Conservation (phyloP, 2,888 invertebrate species). For the Trilocha varians region DNA sequence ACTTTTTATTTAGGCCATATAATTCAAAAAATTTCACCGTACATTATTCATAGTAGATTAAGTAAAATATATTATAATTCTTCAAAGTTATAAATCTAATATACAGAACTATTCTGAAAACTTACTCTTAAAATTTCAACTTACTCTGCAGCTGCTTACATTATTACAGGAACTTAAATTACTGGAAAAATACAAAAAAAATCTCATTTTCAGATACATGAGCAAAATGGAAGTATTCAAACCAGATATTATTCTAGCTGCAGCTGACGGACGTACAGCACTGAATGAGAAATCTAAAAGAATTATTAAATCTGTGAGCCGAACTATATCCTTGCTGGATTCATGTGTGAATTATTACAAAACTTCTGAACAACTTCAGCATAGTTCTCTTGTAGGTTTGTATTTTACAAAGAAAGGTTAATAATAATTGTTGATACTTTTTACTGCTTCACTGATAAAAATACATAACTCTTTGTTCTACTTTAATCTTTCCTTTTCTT, state of each 20-base stretch:
- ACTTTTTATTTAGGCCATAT: slow-evolving; percentile 1
- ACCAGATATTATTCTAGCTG: slow-evolving; percentile 86
- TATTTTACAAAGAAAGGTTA: slow-evolving; percentile 8
- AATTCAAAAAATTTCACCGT: no score
- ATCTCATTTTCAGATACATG: slow-evolving; percentile 76
- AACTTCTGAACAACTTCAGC: slow-evolving; percentile 59
- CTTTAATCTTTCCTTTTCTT: no score
- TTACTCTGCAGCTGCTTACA: no score
- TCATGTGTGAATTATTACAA: slow-evolving; percentile 78
- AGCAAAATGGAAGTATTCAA: slow-evolving; percentile 81
- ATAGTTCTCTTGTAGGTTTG: slow-evolving; percentile 61
- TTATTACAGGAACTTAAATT: no score
- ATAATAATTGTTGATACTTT: neutral
- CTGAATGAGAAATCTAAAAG: slow-evolving; percentile 79
- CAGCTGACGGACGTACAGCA: slow-evolving; percentile 85
- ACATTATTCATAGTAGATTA: no score
- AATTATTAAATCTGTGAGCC: slow-evolving; percentile 78
- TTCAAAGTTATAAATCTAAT: no score
- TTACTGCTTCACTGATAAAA: no score
- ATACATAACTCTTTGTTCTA: no score
- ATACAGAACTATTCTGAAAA: no score
- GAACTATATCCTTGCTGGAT: slow-evolving; percentile 78
- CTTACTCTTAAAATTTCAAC: no score
- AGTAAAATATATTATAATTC: neutral
- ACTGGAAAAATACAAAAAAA: neutral